Conservation (phyloP, 2,888 invertebrate genomes). For the Oxycera nigricornis region DNA sequence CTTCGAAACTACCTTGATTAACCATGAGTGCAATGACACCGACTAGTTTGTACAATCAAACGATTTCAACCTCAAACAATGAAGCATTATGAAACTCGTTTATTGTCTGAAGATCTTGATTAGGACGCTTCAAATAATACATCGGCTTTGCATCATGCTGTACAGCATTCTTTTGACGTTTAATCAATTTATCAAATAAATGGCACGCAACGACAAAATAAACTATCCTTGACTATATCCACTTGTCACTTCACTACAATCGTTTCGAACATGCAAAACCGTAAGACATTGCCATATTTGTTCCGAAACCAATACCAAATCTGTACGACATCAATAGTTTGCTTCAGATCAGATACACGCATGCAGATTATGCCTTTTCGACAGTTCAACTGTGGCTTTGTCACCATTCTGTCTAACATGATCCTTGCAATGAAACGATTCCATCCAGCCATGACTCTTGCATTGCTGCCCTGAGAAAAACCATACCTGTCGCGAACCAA, state of each 20-base stretch:
- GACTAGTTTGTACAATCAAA: too few relatives aligned
- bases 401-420: slow-evolving; percentile 4
- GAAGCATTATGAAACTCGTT: too few relatives aligned
- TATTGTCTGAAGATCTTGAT: too few relatives aligned
- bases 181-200: too few relatives aligned
- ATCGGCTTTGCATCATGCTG: too few relatives aligned
- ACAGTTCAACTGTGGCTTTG: not conserved
- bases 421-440: not conserved
- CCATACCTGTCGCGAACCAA: not conserved
- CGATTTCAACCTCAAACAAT: too few relatives aligned
- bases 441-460: not conserved
- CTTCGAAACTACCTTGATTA: too few relatives aligned
- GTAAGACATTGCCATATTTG: not conserved
- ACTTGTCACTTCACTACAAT: not conserved
- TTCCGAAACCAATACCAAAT: not conserved
- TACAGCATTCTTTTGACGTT: too few relatives aligned
- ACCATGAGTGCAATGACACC: too few relatives aligned
- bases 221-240: not conserved
- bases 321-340: not conserved
- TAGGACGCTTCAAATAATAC: too few relatives aligned
- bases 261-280: not conserved
- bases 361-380: not conserved
- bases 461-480: not conserved
- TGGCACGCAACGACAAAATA: not conserved
- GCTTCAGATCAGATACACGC: not conserved